Percentiles rank a stretch among this genome's conserved stretches.
These are phyloP conservation scores for Picus viridis DNA, from an alignment of 2,797 vertebrate species.

Conservation along the genomic window DNA sequence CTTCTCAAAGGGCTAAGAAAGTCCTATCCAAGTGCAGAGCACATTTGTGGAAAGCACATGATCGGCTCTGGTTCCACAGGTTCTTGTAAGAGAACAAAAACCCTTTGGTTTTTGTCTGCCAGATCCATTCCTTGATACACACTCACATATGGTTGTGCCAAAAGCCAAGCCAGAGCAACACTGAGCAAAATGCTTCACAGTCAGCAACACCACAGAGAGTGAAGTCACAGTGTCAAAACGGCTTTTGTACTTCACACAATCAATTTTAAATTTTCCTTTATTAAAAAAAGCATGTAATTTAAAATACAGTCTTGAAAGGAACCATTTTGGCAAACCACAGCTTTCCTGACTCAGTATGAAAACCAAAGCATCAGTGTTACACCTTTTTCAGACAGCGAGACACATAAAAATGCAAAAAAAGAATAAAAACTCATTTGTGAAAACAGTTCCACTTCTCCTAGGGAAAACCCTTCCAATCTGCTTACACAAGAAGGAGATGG, in stretches of 20 bases:
- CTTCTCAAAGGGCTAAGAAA: not conserved
- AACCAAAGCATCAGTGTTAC: not conserved
- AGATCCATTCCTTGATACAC: not conserved
- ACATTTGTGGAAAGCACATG: not conserved
- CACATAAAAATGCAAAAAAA: not conserved
- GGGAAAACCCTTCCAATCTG: not conserved
- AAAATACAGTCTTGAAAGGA: not conserved
- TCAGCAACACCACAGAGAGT: not conserved
- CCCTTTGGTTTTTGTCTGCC: not conserved
- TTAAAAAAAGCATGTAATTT: not conserved
- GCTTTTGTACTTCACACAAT: not conserved
- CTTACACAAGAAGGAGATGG: not conserved
- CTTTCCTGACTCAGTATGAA: not conserved
- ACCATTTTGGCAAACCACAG: slow-evolving; percentile 1
- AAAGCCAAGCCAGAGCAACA: not conserved
- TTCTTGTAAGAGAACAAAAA: not conserved
- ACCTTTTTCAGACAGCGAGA: not conserved
- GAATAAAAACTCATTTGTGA: not conserved
- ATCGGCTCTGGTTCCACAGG: not conserved
- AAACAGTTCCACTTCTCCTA: not conserved
- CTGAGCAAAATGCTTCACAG: not conserved
- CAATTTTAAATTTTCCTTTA: not conserved
- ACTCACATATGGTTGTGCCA: not conserved
- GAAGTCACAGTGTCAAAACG: not conserved
- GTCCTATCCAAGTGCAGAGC: not conserved